phyloP scores from a whole-genome alignment of 1,140 invertebrate species.

The Paraescarpia echinospica region DNA sequence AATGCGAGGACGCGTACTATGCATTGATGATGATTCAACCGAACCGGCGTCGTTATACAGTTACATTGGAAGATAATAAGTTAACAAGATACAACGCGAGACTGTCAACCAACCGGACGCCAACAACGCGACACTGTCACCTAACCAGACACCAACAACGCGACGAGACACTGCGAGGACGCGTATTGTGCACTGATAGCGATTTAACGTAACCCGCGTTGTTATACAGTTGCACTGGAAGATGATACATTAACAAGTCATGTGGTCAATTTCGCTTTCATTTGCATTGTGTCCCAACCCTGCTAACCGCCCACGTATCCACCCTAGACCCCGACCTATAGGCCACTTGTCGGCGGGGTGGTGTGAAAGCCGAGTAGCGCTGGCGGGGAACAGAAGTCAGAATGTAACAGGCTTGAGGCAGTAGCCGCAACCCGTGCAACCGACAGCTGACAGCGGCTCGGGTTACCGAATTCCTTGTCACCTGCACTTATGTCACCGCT shows the following conservation, averaged over 20 bases:
- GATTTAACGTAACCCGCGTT: not conserved
- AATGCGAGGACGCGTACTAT: not conserved
- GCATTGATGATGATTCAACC: not conserved
- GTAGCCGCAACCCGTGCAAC: not conserved
- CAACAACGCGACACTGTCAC: not conserved
- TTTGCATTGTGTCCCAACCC: not conserved
- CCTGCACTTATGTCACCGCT: not conserved
- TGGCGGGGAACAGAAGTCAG: not conserved
- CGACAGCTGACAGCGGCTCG: not conserved
- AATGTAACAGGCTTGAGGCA: not conserved
- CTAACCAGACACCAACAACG: not conserved
- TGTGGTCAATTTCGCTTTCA: not conserved
- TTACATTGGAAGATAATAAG: not conserved
- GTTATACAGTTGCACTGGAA: not conserved
- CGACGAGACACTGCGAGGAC: not conserved
- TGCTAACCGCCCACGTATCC: not conserved
- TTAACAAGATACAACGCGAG: not conserved
- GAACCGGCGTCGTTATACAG: not conserved
- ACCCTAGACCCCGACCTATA: no score
- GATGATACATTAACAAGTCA: not conserved
- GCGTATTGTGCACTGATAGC: not conserved
- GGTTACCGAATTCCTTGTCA: slow-evolving; percentile 4
- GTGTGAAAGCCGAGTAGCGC: not conserved
- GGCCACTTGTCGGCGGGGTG: not conserved
- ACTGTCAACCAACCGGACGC: not conserved